Evolutionary conservation across 2,888 invertebrate species (phyloP).

Genomic region (Sinopyrophorus schimmeli): DNA sequence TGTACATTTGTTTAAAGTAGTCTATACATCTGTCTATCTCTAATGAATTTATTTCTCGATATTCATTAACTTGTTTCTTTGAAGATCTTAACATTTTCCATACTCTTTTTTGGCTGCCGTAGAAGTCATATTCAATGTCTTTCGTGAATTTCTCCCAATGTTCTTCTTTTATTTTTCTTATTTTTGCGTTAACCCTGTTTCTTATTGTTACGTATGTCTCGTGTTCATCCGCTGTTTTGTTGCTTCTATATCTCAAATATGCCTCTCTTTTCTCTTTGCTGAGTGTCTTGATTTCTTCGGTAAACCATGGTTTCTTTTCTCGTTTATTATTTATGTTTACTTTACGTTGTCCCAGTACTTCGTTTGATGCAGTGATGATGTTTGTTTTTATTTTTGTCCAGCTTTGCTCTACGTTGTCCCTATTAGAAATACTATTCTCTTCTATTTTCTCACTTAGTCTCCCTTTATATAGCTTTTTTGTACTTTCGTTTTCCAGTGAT

Average conservation of each 20-base stretch:
- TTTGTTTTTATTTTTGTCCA: not conserved
- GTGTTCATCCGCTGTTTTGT: constrained; percentile 1
- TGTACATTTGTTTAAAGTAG: too few species aligned
- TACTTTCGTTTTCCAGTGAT: not conserved
- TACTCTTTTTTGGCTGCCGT: too few species aligned
- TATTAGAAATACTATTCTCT: constrained; percentile 1
- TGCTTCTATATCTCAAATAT: not conserved
- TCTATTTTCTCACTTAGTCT: constrained; percentile 2
- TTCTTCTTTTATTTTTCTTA: constrained; percentile 2
- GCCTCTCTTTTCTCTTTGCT: constrained; percentile 3
- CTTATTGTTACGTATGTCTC: not conserved
- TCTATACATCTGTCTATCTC: too few species aligned
- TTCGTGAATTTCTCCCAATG: too few species aligned
- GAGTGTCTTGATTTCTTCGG: not conserved
- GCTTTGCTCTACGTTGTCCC: not conserved
- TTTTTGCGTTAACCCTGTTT: constrained; percentile 2
- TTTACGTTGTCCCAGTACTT: not conserved
- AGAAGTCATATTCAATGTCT: too few species aligned
- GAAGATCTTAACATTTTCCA: too few species aligned
- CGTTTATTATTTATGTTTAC: not conserved
- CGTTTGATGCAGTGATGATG: not conserved
- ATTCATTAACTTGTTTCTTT: too few species aligned
- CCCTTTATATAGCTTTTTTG: not conserved
- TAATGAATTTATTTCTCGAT: too few species aligned
- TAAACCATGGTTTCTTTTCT: not conserved